These are phyloP conservation scores for Polymixis flavicincta DNA, from an alignment of 2,888 invertebrate species.

Conservation along the genomic window DNA sequence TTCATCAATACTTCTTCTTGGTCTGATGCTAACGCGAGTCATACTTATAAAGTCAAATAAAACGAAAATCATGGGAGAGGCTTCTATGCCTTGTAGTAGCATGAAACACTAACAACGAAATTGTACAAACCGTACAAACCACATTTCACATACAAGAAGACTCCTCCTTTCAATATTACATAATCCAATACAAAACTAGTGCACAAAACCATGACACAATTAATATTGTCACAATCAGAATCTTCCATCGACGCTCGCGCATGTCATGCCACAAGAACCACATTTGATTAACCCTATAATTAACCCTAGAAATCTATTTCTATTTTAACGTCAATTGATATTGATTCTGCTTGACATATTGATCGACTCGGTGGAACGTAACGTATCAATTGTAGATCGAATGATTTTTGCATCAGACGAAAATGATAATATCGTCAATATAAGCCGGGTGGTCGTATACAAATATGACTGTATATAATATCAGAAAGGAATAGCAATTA, in stretches of 20 bases:
- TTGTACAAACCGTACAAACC: background rate
- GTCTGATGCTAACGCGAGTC: background rate
- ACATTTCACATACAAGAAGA: background rate
- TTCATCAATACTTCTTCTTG: background rate
- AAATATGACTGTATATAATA: constrained; percentile 36
- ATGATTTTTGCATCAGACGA: constrained; percentile 17
- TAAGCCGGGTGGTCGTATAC: constrained; percentile 49
- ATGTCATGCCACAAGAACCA: constrained; percentile 39
- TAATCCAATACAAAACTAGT: background rate
- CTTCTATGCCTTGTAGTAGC: too few relatives aligned
- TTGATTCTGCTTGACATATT: constrained; percentile 56
- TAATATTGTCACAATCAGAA: constrained; percentile 36
- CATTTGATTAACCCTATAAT: constrained; percentile 59
- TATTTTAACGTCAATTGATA: constrained; percentile 57
- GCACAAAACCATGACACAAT: constrained; percentile 8
- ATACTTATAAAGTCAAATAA: background rate
- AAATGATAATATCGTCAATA: constrained; percentile 29
- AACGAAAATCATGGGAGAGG: background rate
- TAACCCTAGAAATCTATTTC: constrained; percentile 59
- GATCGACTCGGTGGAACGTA: constrained; percentile 24
- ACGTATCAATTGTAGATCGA: constrained; percentile 52
- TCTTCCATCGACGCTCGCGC: constrained; percentile 44
- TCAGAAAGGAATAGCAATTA: constrained; percentile 53
- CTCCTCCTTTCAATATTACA: background rate
- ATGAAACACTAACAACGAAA: background rate